Base-by-base conservation (phyloP, 2,797 vertebrate species). In the Parotocinclus haroldoi region DNA sequence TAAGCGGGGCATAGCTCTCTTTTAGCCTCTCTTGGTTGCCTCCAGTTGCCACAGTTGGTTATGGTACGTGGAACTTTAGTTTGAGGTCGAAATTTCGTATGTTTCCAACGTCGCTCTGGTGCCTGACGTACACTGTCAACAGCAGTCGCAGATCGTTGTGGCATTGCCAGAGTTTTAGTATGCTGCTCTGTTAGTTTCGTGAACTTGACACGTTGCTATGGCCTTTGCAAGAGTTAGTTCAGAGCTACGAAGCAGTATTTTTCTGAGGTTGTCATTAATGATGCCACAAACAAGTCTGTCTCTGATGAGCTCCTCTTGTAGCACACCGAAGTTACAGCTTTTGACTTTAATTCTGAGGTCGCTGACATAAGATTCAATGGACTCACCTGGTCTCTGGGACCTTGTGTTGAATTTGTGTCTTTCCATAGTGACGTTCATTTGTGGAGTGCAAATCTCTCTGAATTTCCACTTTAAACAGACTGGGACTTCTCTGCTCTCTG, bases 341-440 rank as follows among this genome's bases (percentile, higher is more conserved):
- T 76, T 79, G 4, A 67, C 71, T 45, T 78, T 75, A 1, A 71
- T 76, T 11, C 39, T 77, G 0, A 77, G 8, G 5, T 72, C 57
- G 50, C 68, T 72, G 17, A 72, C 18, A 18, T 17, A 78, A 37
- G 70, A 45, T 16, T 69, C 60, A 7, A 75, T 68, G 3, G 4
- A 63, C 44, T 76, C 76, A 72, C 65, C 74, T 56, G 53, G 58
- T 7, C 63, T 80, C 7, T 78, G 74, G 3, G 70, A 76, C 51
- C 54, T 18, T 1, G 58, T 36, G 1, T 78, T 48, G 18, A 78
- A 79, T 1, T 51, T 66, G 54, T 74, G 74, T 38, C 67, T 69
- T 7, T 76, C 64, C 71, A 71, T 71, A 0, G 64, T 79, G 37
- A 48, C 68, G 12, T 72, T 80, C 4, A 12, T 10, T 40, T 76